Evolutionary conservation across 2,888 invertebrate species (phyloP), one percentile per base, ranked within the genome.

Genomic region (Leptogaster cylindrica): DNA sequence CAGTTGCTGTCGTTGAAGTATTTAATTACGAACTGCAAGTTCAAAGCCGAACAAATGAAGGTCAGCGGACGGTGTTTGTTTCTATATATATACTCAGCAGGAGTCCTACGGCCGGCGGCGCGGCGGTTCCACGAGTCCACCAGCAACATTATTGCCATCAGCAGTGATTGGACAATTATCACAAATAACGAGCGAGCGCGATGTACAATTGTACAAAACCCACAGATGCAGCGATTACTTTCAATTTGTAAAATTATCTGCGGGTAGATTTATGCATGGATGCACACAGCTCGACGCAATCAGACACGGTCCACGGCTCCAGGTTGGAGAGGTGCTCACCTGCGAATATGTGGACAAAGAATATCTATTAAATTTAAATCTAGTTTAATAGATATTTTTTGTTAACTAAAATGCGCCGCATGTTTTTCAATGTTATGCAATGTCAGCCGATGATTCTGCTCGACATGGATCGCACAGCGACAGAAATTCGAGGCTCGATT

Each of bases 41-140:
- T 48, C 48, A 48, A 48, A 48, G 16, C 48, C 25, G 14, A 46
- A 48, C 48, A 48, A 48, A 25, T 48, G 48, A 48, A 48, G 48
- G 48, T 48, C 48, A 20, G 3, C 7, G n/a, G n/a, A 3, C 7
- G 48, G 41, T 41, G 41, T 41, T 41, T 16, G 12, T 41, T 41
- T 41, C 14, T 2, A 14, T 41, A 2, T 41, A n/a, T 41, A 18
- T 41, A 6, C 41, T 16, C 16, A 14, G 14, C n/a, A 2, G 41
- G n/a, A n/a, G n/a, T n/a, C n/a, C n/a, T n/a, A n/a, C n/a, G n/a
- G n/a, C n/a, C n/a, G n/a, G n/a, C n/a, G n/a, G n/a, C n/a, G n/a
- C n/a, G n/a, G 41, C 16, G 41, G 31, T 6, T 31, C 31, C 31
- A 31, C 31, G 10, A 31, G 1, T 5, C 41, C 16, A 41, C 41